Evolutionary conservation across 2,797 vertebrate species (phyloP), one percentile per base, ranked within the genome.

Genomic region (Poeciliopsis gracilis): DNA sequence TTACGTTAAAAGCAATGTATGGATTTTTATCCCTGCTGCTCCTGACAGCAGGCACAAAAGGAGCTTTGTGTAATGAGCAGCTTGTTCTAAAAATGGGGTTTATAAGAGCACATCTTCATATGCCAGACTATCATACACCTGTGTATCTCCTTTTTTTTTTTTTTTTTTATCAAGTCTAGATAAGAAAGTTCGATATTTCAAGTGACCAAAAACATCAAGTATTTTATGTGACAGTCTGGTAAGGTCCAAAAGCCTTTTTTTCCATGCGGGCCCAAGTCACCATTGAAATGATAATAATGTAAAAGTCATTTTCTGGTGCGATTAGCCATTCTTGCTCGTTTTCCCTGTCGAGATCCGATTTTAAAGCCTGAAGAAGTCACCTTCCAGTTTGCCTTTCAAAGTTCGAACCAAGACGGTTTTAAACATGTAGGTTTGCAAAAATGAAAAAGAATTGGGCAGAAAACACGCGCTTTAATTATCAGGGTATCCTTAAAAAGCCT

Each of bases 121-220:
- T 36, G 38, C 77, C 74, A 75, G 80, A 72, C 71, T 73, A 77
- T 77, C 82, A 82, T 82, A 81, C 75, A 82, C 12, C 9, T 38
- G 25, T 71, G 12, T 78, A 28, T 69, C 79, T 80, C 72, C n/a
- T 69, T 69, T 69, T 23, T 67, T 67, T 13, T n/a, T 4, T 36
- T 2, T 33, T 33, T 33, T 33, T 2, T 75, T 79, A 13, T 23
- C 45, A 25, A 76, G 55, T 79, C 81, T 79, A 82, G 46, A 78
- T 25, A 41, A 69, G 38, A 69, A 41, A 43, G n/a, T 69, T 69
- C 0, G 36, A 41, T 41, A 25, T 43, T 43, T 41, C 5, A n/a
- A 36, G 16, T 28, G 16, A 36, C 30, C 30, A 63, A 33, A 36
- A 63, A 10, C 30, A 0, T 63, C 30, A 20, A 33, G 30, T 0